Base-by-base conservation (phyloP, 2,888 invertebrate species). In the Sarcophaga variegata region DNA sequence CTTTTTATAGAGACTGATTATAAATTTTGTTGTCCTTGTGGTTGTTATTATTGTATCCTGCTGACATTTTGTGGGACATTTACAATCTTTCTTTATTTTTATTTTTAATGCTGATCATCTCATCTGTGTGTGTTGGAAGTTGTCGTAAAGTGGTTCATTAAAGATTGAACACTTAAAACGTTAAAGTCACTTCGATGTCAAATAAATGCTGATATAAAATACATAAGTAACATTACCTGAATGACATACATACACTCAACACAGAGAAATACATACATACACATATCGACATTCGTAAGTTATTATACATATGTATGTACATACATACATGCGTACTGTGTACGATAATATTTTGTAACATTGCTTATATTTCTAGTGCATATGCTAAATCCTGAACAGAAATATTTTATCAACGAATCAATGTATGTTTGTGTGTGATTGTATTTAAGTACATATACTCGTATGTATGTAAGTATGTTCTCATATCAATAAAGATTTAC, bases 61-160 rank as follows among this genome's bases (percentile, higher is more conserved):
- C 20, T 62, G 62, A 54, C 54, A 54, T 70, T 81, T 75, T 69
- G 62, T 47, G 62, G 11, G 37, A 62, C 67, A 37, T 63, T 67
- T 62, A 66, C 80, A 22, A n/a, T 70, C 4, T 54, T 54, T 54
- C 37, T 8, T 37, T 37, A 37, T 37, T 37, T 37, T 37, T 37
- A 37, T 17, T 54, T 54, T 49, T 49, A 54, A 69, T 70, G 37
- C 63, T 54, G n/a, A 49, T 75, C 17, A 75, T 47, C 47, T 64
- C 25, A 49, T 59, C 17, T 81, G 47, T 63, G 54, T 81, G 47
- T 69, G 54, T 63, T 75, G 75, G 69, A 75, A 77, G 71, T 60
- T 82, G 82, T 77, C 64, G 82, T 77, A 71, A 70, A 81, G 71
- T 82, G 76, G 70, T 82, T 77, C 76, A 82, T 77, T 77, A 82